Evolutionary conservation across 2,888 invertebrate genomes (phyloP), one percentile per base, ranked within the genome.

Genomic region (Marronus borbonicus): DNA sequence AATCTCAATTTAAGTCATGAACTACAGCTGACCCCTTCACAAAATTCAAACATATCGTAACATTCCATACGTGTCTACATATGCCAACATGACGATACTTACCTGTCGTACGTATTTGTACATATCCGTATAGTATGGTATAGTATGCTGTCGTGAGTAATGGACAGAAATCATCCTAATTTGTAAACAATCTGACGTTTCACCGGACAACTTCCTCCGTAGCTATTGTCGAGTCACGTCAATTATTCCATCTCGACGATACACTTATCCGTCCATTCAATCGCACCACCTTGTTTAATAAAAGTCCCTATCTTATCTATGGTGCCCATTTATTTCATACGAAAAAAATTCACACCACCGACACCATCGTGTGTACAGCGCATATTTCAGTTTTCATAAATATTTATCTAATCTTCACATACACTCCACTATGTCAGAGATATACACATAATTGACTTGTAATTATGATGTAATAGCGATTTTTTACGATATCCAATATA

Each of bases 391-490:
- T 77, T 77, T 77, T 77, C 77, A 77, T 77, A 70, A 77, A 77
- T 77, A 58, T 78, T 78, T 78, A 78, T 78, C 78, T 78, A 76
- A 78, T 78, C 78, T 76, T 75, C 76, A 68, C 65, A 70, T 60
- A 55, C 75, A 79, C 79, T 79, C 66, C 76, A 77, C 72, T 58
- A 58, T 79, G 79, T 79, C 79, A 77, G 44, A 72, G 76, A 79
- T 79, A 77, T 77, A 49, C 74, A 74, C 62, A 39, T 79, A 79
- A 79, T 79, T 68, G 79, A 74, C 76, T 76, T 66, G 79, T 79
- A 79, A 79, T 79, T 79, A 76, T 79, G 52, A 65, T 79, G 76
- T 79, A 79, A 76, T 79, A 76, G 76, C 72, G 60, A 72, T 72
- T 72, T 44, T 72, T 72, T 72, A 72, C 44, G 58, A 72, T 72